Evolutionary conservation across 1,140 invertebrate species (phyloP), one percentile per base, ranked within the genome.

Genomic region (Aphidius gifuensis): DNA sequence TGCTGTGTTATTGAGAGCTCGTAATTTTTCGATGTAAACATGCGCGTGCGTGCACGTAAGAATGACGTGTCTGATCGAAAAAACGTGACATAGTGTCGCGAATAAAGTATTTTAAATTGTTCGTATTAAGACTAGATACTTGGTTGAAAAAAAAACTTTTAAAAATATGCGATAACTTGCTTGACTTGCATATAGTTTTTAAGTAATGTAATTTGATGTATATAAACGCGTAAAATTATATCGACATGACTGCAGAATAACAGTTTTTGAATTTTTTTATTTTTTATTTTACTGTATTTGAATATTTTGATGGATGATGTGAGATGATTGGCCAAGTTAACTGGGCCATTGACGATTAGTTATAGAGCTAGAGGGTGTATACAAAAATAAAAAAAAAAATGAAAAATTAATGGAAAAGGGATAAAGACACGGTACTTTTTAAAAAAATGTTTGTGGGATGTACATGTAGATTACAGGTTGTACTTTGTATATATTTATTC

Each of bases 1-100:
- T 54, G 55, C 48, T 45, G 57, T 59, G 56, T 65, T 59, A 62
- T 65, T 62, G 60, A 65, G 57, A 62, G 60, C 40, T 59, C 56
- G 60, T 62, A 55, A 65, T 65, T 59, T 58, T 49, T 21, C 40
- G 9, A 55, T 11, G 53, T 55, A 55, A 55, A 55, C 40, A 55
- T 55, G 53, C 39, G 23, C 23, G 23, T 32, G 23, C 23, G 23
- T 32, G 23, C 23, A 32, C 23, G 23, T 32, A 32, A 32, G 23
- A 32, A 32, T 32, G 23, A 32, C 23, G 23, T 32, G 23, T 32
- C 23, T 32, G 23, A 32, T 32, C 7, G 48, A 50, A 50, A 7
- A 50, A 3, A 9, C 48, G 48, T 8, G 48, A 50, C 48, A 50
- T 23, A 23, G 48, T 21, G 48, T 50, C 32, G 48, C 48, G 4